Conservation (phyloP, 2,888 invertebrate species). For the Agrenia bidenticulata region DNA sequence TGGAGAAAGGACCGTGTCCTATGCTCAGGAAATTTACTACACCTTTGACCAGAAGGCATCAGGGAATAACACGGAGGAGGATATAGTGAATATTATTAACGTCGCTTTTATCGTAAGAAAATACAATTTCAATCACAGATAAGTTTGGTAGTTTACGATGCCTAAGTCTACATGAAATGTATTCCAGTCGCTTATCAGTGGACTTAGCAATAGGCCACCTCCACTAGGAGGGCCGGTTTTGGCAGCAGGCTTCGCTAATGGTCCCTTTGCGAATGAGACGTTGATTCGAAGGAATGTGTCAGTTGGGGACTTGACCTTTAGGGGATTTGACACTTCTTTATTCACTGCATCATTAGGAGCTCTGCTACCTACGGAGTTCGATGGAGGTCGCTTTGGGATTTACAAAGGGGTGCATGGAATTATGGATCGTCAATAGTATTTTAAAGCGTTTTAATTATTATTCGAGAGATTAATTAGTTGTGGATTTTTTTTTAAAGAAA, state of each 20-base stretch:
- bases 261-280: no score
- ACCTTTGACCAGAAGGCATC: slow-evolving; percentile 24
- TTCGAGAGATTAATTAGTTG: no score
- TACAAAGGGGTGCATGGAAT: slow-evolving; percentile 18
- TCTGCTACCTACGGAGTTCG: slow-evolving; percentile 23
- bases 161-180: no score
- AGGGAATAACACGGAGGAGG: slow-evolving; percentile 15
- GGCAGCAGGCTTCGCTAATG: background rate
- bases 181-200: no score
- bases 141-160: no score
- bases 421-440: background rate
- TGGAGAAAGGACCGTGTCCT: slow-evolving; percentile 25
- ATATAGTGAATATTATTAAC: slow-evolving; percentile 27
- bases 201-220: no score
- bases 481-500: background rate
- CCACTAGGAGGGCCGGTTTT: no score
- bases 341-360: background rate
- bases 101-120: slow-evolving; percentile 24
- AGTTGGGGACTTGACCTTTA: slow-evolving; percentile 24
- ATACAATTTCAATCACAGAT: no score
- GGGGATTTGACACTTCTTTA: slow-evolving; percentile 14
- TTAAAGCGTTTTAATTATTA: no score
- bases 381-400: slow-evolving; percentile 21
- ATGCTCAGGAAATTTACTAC: slow-evolving; percentile 29
- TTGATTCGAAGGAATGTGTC: slow-evolving; percentile 16